Base-by-base conservation (phyloP, 2,888 invertebrate genomes). In the Epinotia bilunana region DNA sequence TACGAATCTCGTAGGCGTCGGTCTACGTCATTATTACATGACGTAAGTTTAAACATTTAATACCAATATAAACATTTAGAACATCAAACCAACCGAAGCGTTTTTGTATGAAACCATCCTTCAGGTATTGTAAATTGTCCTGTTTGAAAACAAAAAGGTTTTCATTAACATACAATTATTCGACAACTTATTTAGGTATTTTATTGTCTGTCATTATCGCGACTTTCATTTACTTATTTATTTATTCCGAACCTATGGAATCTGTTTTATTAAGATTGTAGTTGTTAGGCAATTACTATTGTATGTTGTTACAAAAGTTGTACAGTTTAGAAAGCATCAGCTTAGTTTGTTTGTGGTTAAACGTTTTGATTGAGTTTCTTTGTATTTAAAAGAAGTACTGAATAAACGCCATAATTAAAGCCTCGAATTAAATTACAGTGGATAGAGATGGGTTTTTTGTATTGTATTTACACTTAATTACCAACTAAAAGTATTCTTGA, bases 1-100 rank as follows among this genome's bases (percentile, higher is more conserved):
- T 82, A 81, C 82, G 80, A 72, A 43, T 61, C 43, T 33, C 78
- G 80, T 80, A 82, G 80, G 64, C 64, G 3, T 69, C 58, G 46
- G 18, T 55, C 64, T 63, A 70, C 20, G 58, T 74, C 75, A 74
- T 73, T 79, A 69, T 72, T 9, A 13, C n/a, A 49, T 60, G 1
- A n/a, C 2, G 53, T 53, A 53, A 5, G n/a, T 53, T n/a, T 53
- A 53, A 16, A 53, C 7, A 7, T 53, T 49, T 4, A 49, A 49
- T 49, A 49, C 2, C 1, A 49, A 3, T 13, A 13, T 13, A 13
- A 49, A 49, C 46, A 13, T 49, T 49, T 6, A 49, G 16, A 1
- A n/a, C 13, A 1, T 39, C 39, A 39, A 7, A 33, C 33, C 5
- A 39, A 39, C 39, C 39, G n/a, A 6, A 53, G 7, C n/a, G 7